Evolutionary conservation across 2,797 vertebrate species (phyloP).

Genomic region (Hoplostethus mediterraneus): DNA sequence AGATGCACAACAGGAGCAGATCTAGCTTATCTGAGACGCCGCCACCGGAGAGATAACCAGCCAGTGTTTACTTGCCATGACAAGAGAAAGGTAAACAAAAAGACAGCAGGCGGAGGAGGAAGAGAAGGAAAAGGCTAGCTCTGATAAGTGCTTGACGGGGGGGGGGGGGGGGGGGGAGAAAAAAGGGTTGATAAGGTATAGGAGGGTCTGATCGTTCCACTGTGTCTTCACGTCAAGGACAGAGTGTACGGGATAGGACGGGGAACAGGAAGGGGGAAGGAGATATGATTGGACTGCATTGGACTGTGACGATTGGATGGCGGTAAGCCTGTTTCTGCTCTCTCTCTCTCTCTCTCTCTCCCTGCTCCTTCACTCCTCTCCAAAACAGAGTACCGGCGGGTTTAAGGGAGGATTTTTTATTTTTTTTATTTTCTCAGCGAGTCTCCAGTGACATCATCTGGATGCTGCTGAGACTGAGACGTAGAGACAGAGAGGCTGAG

Average conservation of each 20-base stretch:
- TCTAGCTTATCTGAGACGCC: slow-evolving; percentile 64
- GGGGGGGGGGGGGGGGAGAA: too few species aligned
- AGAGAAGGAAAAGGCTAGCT: slow-evolving; percentile 45
- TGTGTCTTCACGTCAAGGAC: slow-evolving; percentile 56
- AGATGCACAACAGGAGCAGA: slow-evolving; percentile 53
- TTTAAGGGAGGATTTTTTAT: slow-evolving; percentile 30
- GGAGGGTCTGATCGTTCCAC: too few species aligned
- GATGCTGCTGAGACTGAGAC: slow-evolving; percentile 35
- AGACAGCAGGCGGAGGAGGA: slow-evolving; percentile 43
- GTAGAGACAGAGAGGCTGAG: slow-evolving; percentile 57
- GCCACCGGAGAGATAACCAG: slow-evolving; percentile 62
- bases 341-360: slow-evolving; percentile 9
- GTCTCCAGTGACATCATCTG: slow-evolving; percentile 49
- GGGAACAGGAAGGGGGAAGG: slow-evolving; percentile 17
- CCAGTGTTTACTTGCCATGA: slow-evolving; percentile 63
- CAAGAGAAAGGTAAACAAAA: slow-evolving; percentile 67
- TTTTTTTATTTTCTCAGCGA: background rate
- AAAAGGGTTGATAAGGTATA: slow-evolving; percentile 55
- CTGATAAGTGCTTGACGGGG: slow-evolving; percentile 70
- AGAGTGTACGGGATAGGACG: slow-evolving; percentile 41
- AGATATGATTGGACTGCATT: slow-evolving; percentile 61
- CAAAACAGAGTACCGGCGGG: slow-evolving; percentile 27
- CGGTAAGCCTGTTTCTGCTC: slow-evolving; percentile 47
- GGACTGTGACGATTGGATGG: slow-evolving; percentile 62
- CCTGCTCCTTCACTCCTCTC: slow-evolving; percentile 17